phyloP scores from a whole-genome alignment of 2,797 vertebrate species.

The Catamblyrhynchus diadema region DNA sequence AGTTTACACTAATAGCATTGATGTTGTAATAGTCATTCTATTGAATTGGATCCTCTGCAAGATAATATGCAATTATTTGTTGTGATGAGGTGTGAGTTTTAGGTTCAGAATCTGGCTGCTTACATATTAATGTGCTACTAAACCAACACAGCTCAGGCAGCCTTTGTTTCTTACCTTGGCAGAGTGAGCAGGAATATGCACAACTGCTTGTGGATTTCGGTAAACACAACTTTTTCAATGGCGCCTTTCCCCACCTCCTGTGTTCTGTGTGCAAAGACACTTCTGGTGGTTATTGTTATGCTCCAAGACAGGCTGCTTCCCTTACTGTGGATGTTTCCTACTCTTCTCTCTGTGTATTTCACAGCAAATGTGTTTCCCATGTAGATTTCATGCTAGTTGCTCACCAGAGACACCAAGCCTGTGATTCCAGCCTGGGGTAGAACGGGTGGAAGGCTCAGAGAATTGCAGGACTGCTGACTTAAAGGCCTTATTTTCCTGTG shows the following conservation, averaged over 20 bases:
- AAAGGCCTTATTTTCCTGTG: neutral
- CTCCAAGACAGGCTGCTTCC: neutral
- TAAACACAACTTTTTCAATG: neutral
- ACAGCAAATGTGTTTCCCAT: neutral
- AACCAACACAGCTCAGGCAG: neutral
- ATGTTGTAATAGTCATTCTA: neutral
- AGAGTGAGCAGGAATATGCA: neutral
- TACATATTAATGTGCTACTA: neutral
- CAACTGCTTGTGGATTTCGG: neutral
- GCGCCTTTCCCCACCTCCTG: neutral
- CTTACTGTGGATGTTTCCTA: neutral
- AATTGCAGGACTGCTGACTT: neutral
- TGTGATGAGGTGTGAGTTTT: constrained; percentile 4
- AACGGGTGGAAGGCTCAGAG: neutral
- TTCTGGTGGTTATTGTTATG: neutral
- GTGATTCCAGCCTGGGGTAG: neutral
- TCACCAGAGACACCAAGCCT: neutral
- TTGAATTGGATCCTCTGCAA: neutral
- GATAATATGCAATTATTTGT: neutral
- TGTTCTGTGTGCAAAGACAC: neutral
- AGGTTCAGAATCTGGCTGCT: neutral
- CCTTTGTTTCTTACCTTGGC: neutral
- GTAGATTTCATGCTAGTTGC: neutral
- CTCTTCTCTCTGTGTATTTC: neutral
- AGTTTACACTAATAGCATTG: neutral